phyloP scores from a whole-genome alignment of 2,113 vertebrate genomes.

The Marmota flaviventris region DNA sequence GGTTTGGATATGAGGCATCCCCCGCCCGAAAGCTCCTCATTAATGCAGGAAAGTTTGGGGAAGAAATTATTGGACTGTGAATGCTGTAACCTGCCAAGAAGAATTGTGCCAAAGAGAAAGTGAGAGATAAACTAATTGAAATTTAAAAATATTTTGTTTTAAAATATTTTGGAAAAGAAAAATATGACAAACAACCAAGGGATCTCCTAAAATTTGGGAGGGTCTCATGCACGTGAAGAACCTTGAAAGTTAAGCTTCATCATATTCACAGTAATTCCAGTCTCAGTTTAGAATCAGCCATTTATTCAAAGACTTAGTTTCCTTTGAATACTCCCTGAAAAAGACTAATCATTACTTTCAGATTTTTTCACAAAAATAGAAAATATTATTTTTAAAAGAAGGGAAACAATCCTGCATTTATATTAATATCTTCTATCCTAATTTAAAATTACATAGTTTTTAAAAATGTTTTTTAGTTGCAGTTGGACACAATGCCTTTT shows the following conservation, averaged over 20 bases:
- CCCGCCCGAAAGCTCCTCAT: rapidly evolving
- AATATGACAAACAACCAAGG: not conserved
- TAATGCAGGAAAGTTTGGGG: no score
- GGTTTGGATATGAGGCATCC: no score
- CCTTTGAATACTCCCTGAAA: not conserved
- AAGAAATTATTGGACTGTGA: no score
- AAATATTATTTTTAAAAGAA: conserved; percentile 13
- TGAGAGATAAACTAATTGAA: not conserved
- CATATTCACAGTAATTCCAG: not conserved
- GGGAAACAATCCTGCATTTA: not conserved
- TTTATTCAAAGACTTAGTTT: not conserved
- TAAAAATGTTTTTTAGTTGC: no score
- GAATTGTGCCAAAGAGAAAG: conserved; percentile 5
- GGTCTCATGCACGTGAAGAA: not conserved
- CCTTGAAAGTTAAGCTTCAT: not conserved
- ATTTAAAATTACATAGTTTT: not conserved
- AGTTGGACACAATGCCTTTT: no score
- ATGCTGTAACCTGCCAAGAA: not conserved
- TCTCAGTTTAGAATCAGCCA: not conserved
- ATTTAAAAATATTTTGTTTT: not conserved
- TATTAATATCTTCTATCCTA: not conserved
- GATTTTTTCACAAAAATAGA: not conserved
- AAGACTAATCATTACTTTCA: not conserved
- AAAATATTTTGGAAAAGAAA: not conserved
- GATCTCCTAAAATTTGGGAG: not conserved